A percentile compares a stretch with the other conserved stretches of the same genome.
phyloP scores from a whole-genome alignment of 2,113 vertebrate genomes.

The Machaerirhynchus nigripectus region DNA sequence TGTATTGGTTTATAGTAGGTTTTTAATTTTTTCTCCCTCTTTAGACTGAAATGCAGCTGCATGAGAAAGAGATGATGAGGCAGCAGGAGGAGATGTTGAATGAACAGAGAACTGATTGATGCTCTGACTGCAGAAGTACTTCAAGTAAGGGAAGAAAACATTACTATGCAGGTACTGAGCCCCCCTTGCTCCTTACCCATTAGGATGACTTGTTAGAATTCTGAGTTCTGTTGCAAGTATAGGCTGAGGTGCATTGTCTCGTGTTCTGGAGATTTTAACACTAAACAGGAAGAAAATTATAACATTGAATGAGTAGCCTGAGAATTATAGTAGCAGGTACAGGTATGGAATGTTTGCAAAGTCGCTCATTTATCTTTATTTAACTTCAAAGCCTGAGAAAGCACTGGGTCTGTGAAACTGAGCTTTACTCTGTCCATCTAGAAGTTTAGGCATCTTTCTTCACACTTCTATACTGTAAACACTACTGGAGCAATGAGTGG shows the following conservation, averaged over 20 bases:
- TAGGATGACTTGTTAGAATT: background rate
- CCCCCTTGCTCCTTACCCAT: background rate
- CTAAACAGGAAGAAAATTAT: background rate
- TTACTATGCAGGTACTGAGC: conserved; percentile 74
- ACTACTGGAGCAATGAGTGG: background rate
- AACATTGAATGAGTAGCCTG: background rate
- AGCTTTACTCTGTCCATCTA: background rate
- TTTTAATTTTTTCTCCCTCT: background rate
- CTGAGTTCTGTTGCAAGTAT: background rate
- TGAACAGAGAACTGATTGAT: conserved; percentile 86
- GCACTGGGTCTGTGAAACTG: background rate
- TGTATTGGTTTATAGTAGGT: background rate
- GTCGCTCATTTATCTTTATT: background rate
- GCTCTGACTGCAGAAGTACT: conserved; percentile 89
- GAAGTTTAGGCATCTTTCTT: background rate
- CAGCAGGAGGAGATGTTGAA: conserved; percentile 69
- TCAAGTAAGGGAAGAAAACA: conserved; percentile 79
- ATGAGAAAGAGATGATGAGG: conserved; percentile 68
- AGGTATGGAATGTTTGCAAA: background rate
- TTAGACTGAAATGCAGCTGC: conserved; percentile 79
- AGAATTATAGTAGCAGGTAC: background rate
- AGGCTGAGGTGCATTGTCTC: background rate
- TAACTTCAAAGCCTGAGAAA: background rate
- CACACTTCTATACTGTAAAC: background rate
- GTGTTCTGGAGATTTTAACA: background rate